These are phyloP conservation scores for Caenorhabditis sp. DNA, from an alignment of 2,888 invertebrate genomes.

Conservation along the genomic window DNA sequence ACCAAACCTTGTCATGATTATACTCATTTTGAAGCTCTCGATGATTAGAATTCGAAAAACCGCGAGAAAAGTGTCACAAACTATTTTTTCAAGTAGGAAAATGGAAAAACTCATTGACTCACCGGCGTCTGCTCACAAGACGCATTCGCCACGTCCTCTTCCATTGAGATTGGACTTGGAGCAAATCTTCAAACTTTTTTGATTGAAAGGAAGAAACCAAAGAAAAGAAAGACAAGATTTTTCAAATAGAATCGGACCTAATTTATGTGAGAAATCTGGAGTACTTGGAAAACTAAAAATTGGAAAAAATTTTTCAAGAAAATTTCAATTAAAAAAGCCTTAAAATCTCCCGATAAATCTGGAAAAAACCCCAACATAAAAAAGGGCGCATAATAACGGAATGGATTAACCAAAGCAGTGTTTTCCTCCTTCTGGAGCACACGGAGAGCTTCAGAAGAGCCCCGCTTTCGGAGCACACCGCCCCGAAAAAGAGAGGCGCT, in stretches of 20 bases:
- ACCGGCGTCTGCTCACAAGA: constrained; percentile 38
- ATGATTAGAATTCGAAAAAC: too few species aligned
- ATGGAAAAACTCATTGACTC: too few species aligned
- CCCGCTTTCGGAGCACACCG: neutral
- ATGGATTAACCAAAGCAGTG: too few species aligned
- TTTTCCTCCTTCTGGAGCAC: neutral
- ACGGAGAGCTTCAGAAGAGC: neutral
- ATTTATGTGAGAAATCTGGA: neutral
- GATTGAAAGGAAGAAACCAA: neutral
- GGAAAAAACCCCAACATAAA: too few species aligned
- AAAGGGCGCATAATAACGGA: too few species aligned
- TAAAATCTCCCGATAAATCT: too few species aligned
- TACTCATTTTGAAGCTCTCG: too few species aligned
- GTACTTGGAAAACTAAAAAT: neutral
- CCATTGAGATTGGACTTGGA: constrained; percentile 18
- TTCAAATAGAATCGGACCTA: neutral
- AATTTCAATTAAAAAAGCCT: neutral
- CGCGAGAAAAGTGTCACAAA: too few species aligned
- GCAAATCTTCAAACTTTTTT: too few species aligned
- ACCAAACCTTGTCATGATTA: too few species aligned
- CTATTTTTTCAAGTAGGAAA: too few species aligned
- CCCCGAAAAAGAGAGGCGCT: constrained; percentile 1
- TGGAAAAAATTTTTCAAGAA: neutral
- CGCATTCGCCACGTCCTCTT: constrained; percentile 19
- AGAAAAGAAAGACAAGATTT: neutral